Base-by-base conservation (phyloP, 2,888 invertebrate species). In the Epiblema foenella region DNA sequence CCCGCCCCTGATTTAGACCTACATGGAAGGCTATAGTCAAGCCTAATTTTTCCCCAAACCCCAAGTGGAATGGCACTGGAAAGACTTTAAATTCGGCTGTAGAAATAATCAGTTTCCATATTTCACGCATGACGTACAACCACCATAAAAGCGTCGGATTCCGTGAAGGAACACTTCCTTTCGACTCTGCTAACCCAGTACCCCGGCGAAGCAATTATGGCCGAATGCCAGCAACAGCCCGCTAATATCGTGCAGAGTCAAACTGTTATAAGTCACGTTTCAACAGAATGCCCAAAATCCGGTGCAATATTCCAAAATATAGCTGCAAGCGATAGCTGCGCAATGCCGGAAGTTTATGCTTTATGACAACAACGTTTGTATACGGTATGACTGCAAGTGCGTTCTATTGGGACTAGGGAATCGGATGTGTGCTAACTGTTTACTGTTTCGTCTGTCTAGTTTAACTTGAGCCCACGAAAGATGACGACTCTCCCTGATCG, bases 241-340 rank as follows among this genome's bases (percentile, higher is more conserved):
- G 84, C 83, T 86, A 88, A 86, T 86, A 88, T 84, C 83, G 78
- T 77, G 78, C 81, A 79, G 79, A 83, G 79, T 84, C 80, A 78
- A 85, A 84, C 79, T 81, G 81, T 77, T 80, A 83, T 88, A 88
- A 86, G 86, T 89, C 88, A 88, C 86, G 85, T 88, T 83, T 83
- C 78, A 78, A 85, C 81, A 85, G 86, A 89, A 88, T 86, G 82
- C 81, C 83, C 84, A 84, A 81, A 87, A 84, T 83, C 81, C 81
- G 73, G 76, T 74, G 78, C 81, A 80, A 81, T 83, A 82, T 79
- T 81, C 80, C 77, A 81, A 80, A 84, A 83, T 81, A 76, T 79
- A 63, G 77, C 75, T 77, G 78, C 77, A 75, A 81, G 82, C 78
- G 79, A 78, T 83, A 77, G 80, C 78, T 78, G 75, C 79, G 81